These are phyloP conservation scores for Spea bombifrons DNA, from an alignment of 2,113 vertebrate genomes.

Conservation along the genomic window DNA sequence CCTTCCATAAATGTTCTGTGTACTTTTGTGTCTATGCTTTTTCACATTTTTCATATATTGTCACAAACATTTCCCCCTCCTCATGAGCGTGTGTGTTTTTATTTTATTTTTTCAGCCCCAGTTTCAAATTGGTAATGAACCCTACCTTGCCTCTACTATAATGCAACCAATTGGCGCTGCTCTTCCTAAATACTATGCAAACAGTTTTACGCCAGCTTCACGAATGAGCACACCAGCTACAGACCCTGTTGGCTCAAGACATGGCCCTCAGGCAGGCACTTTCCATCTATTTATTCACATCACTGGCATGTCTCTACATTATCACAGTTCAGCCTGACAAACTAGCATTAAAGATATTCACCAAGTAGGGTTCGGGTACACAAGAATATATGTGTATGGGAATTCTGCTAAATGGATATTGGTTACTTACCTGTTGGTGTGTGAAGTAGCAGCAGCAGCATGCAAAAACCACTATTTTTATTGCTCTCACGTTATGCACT, in stretches of 20 bases:
- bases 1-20: too few species aligned
- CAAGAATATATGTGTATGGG: too few species aligned
- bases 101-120: constrained; percentile 1
- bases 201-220: constrained; percentile 18
- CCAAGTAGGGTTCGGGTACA: too few species aligned
- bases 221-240: constrained; percentile 44
- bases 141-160: constrained; percentile 36
- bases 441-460: too few species aligned
- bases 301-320: background rate
- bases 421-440: too few species aligned
- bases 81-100: background rate
- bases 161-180: constrained; percentile 10
- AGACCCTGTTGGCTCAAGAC: background rate
- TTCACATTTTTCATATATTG: too few species aligned
- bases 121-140: constrained; percentile 15
- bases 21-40: too few species aligned
- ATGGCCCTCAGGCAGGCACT: constrained; percentile 11
- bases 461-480: too few species aligned
- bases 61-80: too few species aligned
- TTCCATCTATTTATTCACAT: background rate
- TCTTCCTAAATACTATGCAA: constrained; percentile 30
- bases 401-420: too few species aligned
- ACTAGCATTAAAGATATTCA: background rate
- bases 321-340: background rate
- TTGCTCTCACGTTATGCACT: too few species aligned